phyloP scores from a whole-genome alignment of 2,797 vertebrate species.

The Crocodylus rhombifer region DNA sequence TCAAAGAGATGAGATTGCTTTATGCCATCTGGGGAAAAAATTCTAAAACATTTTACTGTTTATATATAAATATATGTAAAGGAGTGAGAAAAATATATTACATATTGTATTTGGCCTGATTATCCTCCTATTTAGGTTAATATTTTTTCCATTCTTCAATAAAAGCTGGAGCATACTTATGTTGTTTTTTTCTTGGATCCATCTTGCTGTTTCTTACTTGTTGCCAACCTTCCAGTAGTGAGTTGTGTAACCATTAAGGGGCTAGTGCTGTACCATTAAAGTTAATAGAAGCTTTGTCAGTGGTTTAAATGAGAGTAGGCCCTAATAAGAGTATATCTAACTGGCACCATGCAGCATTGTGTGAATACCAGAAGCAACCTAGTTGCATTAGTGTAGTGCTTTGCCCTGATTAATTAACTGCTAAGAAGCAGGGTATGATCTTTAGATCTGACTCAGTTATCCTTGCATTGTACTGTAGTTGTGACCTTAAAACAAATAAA shows the following conservation, averaged over 20 bases:
- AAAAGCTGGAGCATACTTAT: background rate
- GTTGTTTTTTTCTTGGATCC: conserved; percentile 4
- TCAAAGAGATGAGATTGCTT: background rate
- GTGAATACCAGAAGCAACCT: too few species aligned
- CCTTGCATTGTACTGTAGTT: background rate
- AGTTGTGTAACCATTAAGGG: conserved; percentile 4
- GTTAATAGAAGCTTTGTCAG: background rate
- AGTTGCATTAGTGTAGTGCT: too few species aligned
- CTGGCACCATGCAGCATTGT: too few species aligned
- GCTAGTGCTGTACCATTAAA: background rate
- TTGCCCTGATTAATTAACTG: too few species aligned
- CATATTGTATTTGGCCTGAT: background rate
- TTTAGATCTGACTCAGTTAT: too few species aligned
- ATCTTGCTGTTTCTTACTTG: background rate
- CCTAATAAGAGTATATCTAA: too few species aligned
- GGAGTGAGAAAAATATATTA: background rate
- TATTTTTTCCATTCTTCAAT: background rate
- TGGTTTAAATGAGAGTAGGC: background rate
- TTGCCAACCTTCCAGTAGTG: background rate
- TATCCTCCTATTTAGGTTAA: background rate
- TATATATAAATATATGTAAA: background rate
- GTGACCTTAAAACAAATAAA: background rate
- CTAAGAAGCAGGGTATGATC: too few species aligned
- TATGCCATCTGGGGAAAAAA: conserved; percentile 1
- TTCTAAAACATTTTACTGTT: conserved; percentile 11